Evolutionary conservation across 2,888 invertebrate species (phyloP), one percentile per base, ranked within the genome.

Genomic region (Cactoblastis cactorum): DNA sequence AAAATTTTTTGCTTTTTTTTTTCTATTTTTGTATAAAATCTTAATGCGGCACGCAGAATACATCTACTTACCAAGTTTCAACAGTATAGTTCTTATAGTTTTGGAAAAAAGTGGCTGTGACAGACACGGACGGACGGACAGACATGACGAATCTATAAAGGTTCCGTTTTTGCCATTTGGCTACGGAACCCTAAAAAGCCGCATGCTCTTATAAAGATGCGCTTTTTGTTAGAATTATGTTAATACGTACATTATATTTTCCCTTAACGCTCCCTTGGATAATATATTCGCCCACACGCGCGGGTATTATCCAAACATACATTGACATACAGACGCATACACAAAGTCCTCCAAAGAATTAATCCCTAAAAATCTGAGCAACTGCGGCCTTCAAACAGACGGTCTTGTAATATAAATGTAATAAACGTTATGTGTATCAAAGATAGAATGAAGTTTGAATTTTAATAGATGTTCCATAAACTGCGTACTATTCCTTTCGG

Each of bases 391-490:
- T 37, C 47, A 15, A 24, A 22, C 24, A 37, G 34, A 49, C 32
- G 12, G 39, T 38, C 33, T 49, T 49, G 49, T 38, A 32, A 49
- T 49, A 49, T 32, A 39, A 17, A 32, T 49, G 39, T 39, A 39
- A 49, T 41, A 39, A 15, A 19, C 39, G 6, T 22, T 41, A 33
- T 49, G 19, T 43, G 15, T 48, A 48, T 37, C 28, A 48, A 28
- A 38, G 37, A 24, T 24, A 19, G n/a, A 37, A 37, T 37, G 38
- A 35, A 12, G 37, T 48, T 48, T 48, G 47, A 48, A 48, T 48
- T 48, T 48, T 48, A 48, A 48, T 24, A 37, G 14, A 12, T 35
- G 47, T 37, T 28, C 38, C 37, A 48, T 48, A 48, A 48, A 48
- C 24, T 35, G 12, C 37, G 47, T 24, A 37, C 24, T 38, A 38